These are phyloP conservation scores for Brachyistius frenatus DNA, from an alignment of 2,113 vertebrate genomes.

Conservation along the genomic window DNA sequence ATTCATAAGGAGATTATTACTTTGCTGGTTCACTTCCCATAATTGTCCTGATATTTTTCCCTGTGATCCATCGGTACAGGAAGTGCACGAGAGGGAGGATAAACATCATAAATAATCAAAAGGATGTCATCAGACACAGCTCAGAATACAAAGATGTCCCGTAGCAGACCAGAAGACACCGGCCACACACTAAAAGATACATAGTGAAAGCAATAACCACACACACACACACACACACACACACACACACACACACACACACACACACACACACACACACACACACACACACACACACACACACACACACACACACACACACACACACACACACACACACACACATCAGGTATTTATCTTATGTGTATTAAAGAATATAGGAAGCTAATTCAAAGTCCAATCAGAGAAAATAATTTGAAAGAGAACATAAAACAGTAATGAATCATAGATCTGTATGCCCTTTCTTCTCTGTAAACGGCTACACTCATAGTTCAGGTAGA, in stretches of 20 bases:
- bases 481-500: neutral
- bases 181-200: constrained; percentile 22
- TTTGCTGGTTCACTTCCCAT: constrained; percentile 81
- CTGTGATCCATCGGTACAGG: constrained; percentile 68
- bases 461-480: neutral
- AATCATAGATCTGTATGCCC: neutral
- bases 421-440: neutral
- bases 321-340: constrained; percentile 2
- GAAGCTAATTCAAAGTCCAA: neutral
- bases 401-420: neutral
- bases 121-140: constrained; percentile 56
- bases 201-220: constrained; percentile 2
- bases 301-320: constrained; percentile 1
- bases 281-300: constrained; percentile 4
- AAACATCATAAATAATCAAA: constrained; percentile 80
- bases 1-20: constrained; percentile 83
- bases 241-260: no score
- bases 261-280: no score
- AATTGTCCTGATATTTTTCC: constrained; percentile 73
- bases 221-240: constrained; percentile 1
- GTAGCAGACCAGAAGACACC: constrained; percentile 14
- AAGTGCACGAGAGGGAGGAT: constrained; percentile 67
- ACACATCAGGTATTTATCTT: neutral
- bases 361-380: neutral
- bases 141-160: constrained; percentile 51